Evolutionary conservation across 2,113 vertebrate genomes (phyloP).

Genomic region (Stomatorhinus ivindoensis): DNA sequence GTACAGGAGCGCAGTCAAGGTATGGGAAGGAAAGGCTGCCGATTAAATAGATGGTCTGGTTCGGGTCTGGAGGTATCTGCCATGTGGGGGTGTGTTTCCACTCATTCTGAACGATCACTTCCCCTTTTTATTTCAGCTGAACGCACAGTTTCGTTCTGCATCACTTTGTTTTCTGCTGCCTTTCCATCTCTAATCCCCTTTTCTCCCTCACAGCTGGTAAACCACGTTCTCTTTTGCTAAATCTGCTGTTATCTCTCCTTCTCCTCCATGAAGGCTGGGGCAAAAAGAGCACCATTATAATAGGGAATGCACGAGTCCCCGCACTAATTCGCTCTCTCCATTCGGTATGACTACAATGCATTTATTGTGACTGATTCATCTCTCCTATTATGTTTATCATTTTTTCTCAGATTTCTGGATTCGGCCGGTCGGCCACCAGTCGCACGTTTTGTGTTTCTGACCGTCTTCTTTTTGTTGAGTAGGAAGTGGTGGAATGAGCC

Average conservation of each 20-base stretch:
- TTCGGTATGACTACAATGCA: conserved; percentile 13
- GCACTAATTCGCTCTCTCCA: not conserved
- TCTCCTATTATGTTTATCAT: not conserved
- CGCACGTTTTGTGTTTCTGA: not conserved
- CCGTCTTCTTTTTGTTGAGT: not conserved
- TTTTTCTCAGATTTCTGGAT: not conserved
- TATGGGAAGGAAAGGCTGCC: conserved; percentile 36
- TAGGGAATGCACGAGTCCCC: conserved; percentile 76
- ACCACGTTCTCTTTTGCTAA: conserved; percentile 23
- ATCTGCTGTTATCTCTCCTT: not conserved
- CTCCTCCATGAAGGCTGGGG: conserved; percentile 61
- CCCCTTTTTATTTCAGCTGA: not conserved
- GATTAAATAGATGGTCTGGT: not conserved
- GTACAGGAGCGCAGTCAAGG: conserved; percentile 69
- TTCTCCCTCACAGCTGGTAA: not conserved
- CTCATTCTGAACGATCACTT: not conserved
- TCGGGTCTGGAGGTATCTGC: too few relatives aligned
- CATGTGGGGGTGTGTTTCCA: not conserved
- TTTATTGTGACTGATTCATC: not conserved
- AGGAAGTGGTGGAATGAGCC: not conserved
- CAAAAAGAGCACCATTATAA: conserved; percentile 95
- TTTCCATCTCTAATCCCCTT: not conserved
- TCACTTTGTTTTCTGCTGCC: conserved; percentile 16
- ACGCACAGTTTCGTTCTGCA: not conserved
- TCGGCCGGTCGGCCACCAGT: not conserved